These are phyloP conservation scores for Prosopocoilus inquinatus DNA, from an alignment of 2,888 invertebrate genomes.

Conservation along the genomic window DNA sequence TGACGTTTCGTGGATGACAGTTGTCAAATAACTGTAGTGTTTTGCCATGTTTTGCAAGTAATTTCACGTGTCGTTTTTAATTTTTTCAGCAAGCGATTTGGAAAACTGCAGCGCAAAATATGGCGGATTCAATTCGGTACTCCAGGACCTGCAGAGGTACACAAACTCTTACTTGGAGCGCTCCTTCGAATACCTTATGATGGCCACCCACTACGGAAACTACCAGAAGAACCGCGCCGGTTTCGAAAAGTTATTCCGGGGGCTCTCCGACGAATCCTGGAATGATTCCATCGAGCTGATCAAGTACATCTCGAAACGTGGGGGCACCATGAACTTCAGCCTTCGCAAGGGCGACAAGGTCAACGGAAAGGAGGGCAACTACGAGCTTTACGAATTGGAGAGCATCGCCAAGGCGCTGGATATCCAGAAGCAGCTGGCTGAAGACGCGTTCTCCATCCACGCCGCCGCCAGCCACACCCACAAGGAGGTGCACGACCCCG, in stretches of 20 bases:
- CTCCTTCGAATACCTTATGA: slow-evolving; percentile 74
- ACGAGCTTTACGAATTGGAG: slow-evolving; percentile 66
- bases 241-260: slow-evolving; percentile 71
- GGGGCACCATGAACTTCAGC: slow-evolving; percentile 60
- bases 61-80: slow-evolving; percentile 1
- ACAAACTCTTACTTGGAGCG: slow-evolving; percentile 65
- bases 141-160: slow-evolving; percentile 55
- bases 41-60: neutral
- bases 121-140: slow-evolving; percentile 57
- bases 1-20: too few species aligned
- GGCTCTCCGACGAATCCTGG: slow-evolving; percentile 74
- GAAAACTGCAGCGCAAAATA: slow-evolving; percentile 65
- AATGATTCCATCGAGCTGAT: slow-evolving; percentile 71
- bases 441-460: slow-evolving; percentile 68
- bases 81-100: slow-evolving; percentile 28
- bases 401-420: slow-evolving; percentile 74
- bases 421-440: slow-evolving; percentile 69
- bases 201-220: slow-evolving; percentile 74
- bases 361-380: slow-evolving; percentile 48
- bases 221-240: slow-evolving; percentile 74
- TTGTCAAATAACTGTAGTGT: too few species aligned
- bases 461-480: slow-evolving; percentile 58
- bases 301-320: slow-evolving; percentile 74
- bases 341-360: slow-evolving; percentile 43
- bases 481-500: slow-evolving; percentile 63